phyloP scores from a whole-genome alignment of 2,797 vertebrate genomes.

The Pangasius krempfi region DNA sequence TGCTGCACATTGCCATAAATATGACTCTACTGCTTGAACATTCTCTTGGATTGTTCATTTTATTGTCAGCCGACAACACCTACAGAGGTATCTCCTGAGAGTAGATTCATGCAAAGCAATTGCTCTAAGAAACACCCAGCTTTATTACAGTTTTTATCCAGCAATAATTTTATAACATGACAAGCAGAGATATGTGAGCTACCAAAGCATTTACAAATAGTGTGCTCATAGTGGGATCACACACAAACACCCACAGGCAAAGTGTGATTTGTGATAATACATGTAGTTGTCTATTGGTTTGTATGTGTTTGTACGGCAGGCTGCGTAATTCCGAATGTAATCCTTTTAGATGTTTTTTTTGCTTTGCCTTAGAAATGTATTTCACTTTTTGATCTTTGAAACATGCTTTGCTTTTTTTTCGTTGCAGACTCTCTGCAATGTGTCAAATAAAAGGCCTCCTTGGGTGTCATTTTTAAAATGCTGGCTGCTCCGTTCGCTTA shows the following conservation, averaged over 20 bases:
- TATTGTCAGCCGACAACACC: constrained; percentile 26
- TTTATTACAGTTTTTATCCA: constrained; percentile 35
- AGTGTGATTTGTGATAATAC: constrained; percentile 36
- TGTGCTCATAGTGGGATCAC: constrained; percentile 1
- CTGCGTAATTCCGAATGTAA: constrained; percentile 46
- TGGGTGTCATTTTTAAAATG: constrained; percentile 59
- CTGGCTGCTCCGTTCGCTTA: constrained; percentile 52
- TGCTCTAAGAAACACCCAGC: constrained; percentile 19
- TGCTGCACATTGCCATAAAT: constrained; percentile 17
- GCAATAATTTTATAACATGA: constrained; percentile 28
- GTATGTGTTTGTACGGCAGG: constrained; percentile 6
- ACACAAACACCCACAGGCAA: constrained; percentile 21
- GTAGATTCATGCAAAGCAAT: constrained; percentile 3
- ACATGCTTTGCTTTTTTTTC: constrained; percentile 41
- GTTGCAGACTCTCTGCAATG: constrained; percentile 46
- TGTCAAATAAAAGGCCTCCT: constrained; percentile 55
- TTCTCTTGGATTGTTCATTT: constrained; percentile 37
- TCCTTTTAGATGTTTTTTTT: constrained; percentile 42
- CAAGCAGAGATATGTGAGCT: constrained; percentile 9
- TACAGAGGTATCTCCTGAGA: constrained; percentile 25
- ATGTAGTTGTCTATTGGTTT: constrained; percentile 36
- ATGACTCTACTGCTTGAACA: constrained; percentile 4
- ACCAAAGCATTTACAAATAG: neutral
- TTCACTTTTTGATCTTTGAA: constrained; percentile 53
- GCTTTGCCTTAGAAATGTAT: constrained; percentile 49